Percentiles rank a stretch among this genome's conserved stretches.
phyloP scores from a whole-genome alignment of 2,888 invertebrate genomes.

The Rhingia campestris region DNA sequence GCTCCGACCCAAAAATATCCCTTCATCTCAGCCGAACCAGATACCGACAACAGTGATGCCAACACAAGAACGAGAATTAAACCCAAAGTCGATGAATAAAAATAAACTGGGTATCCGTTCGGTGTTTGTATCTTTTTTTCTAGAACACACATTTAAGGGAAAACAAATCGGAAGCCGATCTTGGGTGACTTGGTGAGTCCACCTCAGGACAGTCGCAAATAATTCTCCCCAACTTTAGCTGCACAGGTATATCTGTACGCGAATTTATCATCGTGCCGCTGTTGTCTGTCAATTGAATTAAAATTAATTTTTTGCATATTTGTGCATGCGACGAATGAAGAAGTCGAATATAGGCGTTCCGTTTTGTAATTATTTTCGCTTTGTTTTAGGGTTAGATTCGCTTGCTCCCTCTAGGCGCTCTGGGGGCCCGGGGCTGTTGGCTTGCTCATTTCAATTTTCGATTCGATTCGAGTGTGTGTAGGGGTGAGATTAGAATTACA shows the following conservation, averaged over 20 bases:
- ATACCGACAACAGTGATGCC: not conserved
- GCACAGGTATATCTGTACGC: no score
- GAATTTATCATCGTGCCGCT: constrained; percentile 22
- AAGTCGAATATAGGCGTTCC: constrained; percentile 30
- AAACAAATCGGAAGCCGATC: constrained; percentile 28
- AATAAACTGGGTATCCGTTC: not conserved
- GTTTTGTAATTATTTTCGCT: constrained; percentile 1
- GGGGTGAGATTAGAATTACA: constrained; percentile 7
- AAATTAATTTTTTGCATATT: constrained; percentile 65
- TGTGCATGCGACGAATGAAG: constrained; percentile 39
- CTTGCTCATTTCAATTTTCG: not conserved
- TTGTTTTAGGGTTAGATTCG: constrained; percentile 12
- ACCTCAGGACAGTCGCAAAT: not conserved
- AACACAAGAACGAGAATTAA: not conserved
- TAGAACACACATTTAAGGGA: constrained; percentile 53
- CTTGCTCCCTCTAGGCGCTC: not conserved
- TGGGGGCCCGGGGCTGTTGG: no score
- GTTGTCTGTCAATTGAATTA: constrained; percentile 68
- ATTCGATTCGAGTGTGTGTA: not conserved
- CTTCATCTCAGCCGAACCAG: not conserved
- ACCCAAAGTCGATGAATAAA: not conserved
- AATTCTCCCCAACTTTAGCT: not conserved
- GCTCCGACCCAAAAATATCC: constrained; percentile 1
- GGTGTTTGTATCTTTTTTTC: not conserved
- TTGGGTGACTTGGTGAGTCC: not conserved